Evolutionary conservation across 2,797 vertebrate species (phyloP).

Genomic region (Sebastes steindachneri): DNA sequence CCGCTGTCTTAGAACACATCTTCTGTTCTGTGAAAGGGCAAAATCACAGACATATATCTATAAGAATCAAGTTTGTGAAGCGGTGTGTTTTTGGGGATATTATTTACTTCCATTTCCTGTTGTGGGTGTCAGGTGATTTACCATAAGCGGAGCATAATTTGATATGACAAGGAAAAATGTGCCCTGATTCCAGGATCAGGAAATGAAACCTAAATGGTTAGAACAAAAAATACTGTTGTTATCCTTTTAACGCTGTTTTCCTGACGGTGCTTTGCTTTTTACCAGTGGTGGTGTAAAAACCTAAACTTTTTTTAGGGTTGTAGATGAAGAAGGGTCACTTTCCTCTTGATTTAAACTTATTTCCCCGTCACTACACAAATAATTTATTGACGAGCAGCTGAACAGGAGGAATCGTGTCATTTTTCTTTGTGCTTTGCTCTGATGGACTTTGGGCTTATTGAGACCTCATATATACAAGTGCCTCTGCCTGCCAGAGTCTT

Average conservation of each 20-base stretch:
- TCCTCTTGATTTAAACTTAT: not conserved
- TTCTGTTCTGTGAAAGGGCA: too few species aligned
- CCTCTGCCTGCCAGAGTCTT: constrained; percentile 67
- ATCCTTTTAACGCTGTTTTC: not conserved
- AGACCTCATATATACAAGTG: constrained; percentile 68
- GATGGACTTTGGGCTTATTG: constrained; percentile 62
- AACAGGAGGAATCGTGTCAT: constrained; percentile 27
- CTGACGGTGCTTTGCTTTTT: not conserved
- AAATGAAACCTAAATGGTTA: not conserved
- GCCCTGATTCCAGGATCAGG: not conserved
- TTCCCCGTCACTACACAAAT: not conserved
- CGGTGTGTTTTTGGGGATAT: not conserved
- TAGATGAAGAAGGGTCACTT: not conserved
- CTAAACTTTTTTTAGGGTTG: not conserved
- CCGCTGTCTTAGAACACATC: too few species aligned
- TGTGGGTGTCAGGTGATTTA: constrained; percentile 12
- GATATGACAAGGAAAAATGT: constrained; percentile 23
- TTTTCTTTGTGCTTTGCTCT: constrained; percentile 43
- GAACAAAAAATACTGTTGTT: not conserved
- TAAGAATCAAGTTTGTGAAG: not conserved
- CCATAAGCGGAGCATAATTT: constrained; percentile 24
- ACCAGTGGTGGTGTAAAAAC: not conserved
- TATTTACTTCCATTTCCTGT: constrained; percentile 24
- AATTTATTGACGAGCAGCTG: not conserved
- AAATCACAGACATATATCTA: not conserved